Conservation (phyloP, 2,113 vertebrate genomes). For the Pachypanchax playfairii region DNA sequence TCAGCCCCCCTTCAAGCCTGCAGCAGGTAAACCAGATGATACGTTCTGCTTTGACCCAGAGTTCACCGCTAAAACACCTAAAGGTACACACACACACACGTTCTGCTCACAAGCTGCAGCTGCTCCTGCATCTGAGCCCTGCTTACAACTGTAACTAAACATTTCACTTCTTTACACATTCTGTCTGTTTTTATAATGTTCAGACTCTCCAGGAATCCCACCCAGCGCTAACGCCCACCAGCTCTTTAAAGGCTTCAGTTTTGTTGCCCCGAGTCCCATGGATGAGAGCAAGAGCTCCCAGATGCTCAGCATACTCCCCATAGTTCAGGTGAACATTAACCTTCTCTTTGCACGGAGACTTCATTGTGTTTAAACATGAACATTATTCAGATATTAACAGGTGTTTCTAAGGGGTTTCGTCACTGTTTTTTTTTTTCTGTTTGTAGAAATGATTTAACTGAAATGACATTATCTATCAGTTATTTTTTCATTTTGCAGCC, state of each 20-base stretch:
- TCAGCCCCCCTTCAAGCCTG: constrained; percentile 95
- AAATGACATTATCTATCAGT: neutral
- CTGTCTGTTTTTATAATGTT: constrained; percentile 30
- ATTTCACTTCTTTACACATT: constrained; percentile 25
- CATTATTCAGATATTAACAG: neutral
- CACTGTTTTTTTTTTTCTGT: neutral
- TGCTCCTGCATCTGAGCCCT: constrained; percentile 24
- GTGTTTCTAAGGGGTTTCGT: neutral
- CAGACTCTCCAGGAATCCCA: constrained; percentile 97
- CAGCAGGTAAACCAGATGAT: constrained; percentile 95
- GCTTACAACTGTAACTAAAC: constrained; percentile 24
- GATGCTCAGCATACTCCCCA: constrained; percentile 88
- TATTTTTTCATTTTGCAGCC: neutral
- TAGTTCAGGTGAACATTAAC: constrained; percentile 87
- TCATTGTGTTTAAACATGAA: neutral
- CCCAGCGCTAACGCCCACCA: constrained; percentile 97
- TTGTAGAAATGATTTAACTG: neutral
- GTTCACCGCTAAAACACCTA: constrained; percentile 98
- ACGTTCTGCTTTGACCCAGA: constrained; percentile 99
- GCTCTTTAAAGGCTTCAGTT: constrained; percentile 99
- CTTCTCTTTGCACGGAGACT: neutral
- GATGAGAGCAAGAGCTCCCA: constrained; percentile 92
- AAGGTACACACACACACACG: constrained; percentile 80
- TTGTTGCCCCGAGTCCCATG: constrained; percentile 89
- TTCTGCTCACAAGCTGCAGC: constrained; percentile 19